phyloP scores from a whole-genome alignment of 1,140 invertebrate genomes.

The Drosophila neocordata region DNA sequence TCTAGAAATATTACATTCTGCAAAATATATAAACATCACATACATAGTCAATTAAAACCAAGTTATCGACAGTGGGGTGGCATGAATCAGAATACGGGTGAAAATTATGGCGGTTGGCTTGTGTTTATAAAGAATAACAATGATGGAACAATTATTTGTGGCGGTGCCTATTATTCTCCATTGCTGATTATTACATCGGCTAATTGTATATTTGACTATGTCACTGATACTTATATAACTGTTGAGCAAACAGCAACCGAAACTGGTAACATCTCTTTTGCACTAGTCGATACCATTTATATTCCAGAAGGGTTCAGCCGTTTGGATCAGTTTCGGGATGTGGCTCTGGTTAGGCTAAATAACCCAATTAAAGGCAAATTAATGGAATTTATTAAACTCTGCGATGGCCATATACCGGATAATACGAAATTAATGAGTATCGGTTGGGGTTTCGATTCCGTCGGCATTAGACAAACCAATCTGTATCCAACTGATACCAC shows the following conservation, averaged over 20 bases:
- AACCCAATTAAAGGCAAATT: conserved; percentile 18
- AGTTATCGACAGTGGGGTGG: not conserved
- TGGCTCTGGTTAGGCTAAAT: conserved; percentile 13
- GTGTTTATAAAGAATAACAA: not conserved
- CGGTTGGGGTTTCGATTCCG: conserved; percentile 25
- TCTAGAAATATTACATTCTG: not conserved
- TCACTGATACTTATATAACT: conserved; percentile 6
- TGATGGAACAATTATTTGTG: not conserved
- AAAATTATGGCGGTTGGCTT: conserved; percentile 1
- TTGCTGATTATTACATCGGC: conserved; percentile 36
- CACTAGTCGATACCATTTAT: conserved; percentile 28
- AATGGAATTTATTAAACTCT: conserved; percentile 26
- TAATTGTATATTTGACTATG: conserved; percentile 35
- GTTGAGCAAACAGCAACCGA: conserved; percentile 23
- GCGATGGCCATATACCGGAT: not conserved
- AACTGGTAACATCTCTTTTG: not conserved
- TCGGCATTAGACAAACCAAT: not conserved
- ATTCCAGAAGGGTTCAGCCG: conserved; percentile 6
- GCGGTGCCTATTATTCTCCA: conserved; percentile 5
- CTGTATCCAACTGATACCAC: not conserved
- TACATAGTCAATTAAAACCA: not conserved
- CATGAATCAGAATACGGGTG: not conserved
- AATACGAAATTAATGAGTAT: not conserved
- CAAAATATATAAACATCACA: not conserved
- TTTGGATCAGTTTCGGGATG: conserved; percentile 24